Evolutionary conservation across 2,797 vertebrate species (phyloP), one percentile per base, ranked within the genome.

Genomic region (Pseudochirops corinnae): DNA sequence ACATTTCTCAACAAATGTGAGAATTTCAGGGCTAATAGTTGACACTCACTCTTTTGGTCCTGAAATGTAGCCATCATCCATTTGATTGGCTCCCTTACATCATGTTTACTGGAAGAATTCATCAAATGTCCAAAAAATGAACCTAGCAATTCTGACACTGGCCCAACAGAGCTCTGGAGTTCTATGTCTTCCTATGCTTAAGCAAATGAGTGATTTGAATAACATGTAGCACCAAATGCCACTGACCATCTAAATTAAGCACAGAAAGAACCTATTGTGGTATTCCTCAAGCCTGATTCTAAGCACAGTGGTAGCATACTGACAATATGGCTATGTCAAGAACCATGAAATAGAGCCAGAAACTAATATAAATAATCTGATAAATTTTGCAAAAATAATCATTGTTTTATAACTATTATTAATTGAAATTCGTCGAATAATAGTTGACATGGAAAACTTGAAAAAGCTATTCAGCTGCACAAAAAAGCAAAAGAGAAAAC

Each of bases 401-500:
- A 99, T 97, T 99, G 99, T 98, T 99, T 99, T 98, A 99, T 99
- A 97, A 99, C 99, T 95, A 99, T 99, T 97, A 99, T 99, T 98
- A 99, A 99, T 98, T 98, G 99, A 98, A 99, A 99, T 98, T 99
- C 99, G 94, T 99, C 99, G 99, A 99, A 99, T 16, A 99, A 99
- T 50, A 99, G 99, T 92, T 99, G 99, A 99, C 99, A 99, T 92
- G 99, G 99, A 21, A 99, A 99, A 46, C 98, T 99, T 4, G 94
- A 99, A 99, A 99, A 99, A 98, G 99, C 99, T 5, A 99, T 99
- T 97, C 99, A 99, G 93, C 99, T 99, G 50, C 99, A 99, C 93
- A 53, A 99, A 99, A 60, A 99, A 99, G 97, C 97, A 53, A 53
- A 53, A 53, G 7, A 53, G 53, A 53, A 53, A 53, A 53, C 53